Evolutionary conservation across 92 coral and sea anemone species (phyloP), one percentile per base, ranked within the genome.

Genomic region (Heteractis magnifica): DNA sequence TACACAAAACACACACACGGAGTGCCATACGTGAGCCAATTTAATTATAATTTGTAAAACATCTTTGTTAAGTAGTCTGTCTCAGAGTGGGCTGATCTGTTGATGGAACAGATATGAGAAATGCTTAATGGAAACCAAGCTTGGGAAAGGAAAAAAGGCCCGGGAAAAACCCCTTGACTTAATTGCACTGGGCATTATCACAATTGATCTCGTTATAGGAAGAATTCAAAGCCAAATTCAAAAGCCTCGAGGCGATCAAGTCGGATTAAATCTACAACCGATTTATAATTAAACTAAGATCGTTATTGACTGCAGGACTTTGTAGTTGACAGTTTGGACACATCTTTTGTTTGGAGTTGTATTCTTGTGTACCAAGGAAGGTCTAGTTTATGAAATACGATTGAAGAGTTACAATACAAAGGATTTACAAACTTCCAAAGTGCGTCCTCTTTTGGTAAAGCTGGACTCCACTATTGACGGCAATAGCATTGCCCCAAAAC

Each of bases 231-330:
- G 73, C 58, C 13, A 53, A 2, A 0, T 53, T 53, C 58, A 53
- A 53, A 53, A 8, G 50, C 49, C 49, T n/a, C 49, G 26, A 26
- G 58, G 9, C 8, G 79, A 76, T 76, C 79, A 76, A 51, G n/a
- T 50, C 16, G 49, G 79, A 50, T 76, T 76, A 76, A 11, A 20
- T 18, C 6, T 4, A 76, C 79, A 76, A 52, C 49, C 79, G 60
- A 76, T 52, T 76, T 76, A 76, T 76, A 76, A 76, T 76, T 76
- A 76, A 52, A 18, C 14, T 20, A 76, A 76, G 15, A 4, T 64
- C 14, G 11, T 51, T 76, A 51, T 76, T 76, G 56, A 20, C 79
- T 12, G 7, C 59, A 23, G 59, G 79, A 52, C 19, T 10, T 52
- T 6, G 20, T 50, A 1, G n/a, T 21, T 74, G 44, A 52, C 56